Evolutionary conservation across 2,888 invertebrate species (phyloP), one percentile per base, ranked within the genome.

Genomic region (Drosophila testacea): DNA sequence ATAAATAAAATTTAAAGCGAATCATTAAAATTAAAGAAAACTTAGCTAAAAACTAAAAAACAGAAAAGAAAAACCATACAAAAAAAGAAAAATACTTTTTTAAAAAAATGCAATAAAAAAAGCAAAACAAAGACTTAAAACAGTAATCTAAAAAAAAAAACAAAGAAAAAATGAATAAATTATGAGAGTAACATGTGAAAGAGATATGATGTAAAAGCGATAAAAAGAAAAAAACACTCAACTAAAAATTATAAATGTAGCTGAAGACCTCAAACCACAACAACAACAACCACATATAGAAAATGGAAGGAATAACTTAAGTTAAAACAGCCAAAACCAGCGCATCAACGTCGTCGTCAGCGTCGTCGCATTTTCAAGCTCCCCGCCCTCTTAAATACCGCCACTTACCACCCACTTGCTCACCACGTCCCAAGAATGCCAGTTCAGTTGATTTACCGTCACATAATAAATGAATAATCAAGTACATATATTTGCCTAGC

Each of bases 51-150:
- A 72, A 64, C 41, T 50, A 69, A 78, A 67, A 38, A 44, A 22
- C 22, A 22, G 22, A 22, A 22, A 22, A 22, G 22, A 55, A 47
- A 61, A 50, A 64, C 65, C 61, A 68, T 27, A 67, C 36, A 70
- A 70, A 76, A 64, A 71, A 68, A 73, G 66, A 54, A 74, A 79
- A 79, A 70, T 64, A 73, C 71, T 75, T 79, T 78, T 81, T 73
- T 59, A 44, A 54, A 28, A 86, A 90, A 90, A 83, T 81, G 78
- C 83, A 90, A 90, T 90, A 90, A 89, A 88, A 91, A 91, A 91
- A 91, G 90, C 90, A 92, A 92, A 91, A 91, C 85, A 91, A 92
- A 92, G 92, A 92, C 92, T 92, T 92, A 85, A 91, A 91, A 88
- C 66, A 56, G 69, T 69, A 79, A 90, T 81, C 74, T 84, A 81